Percentiles rank a stretch among this genome's conserved stretches.
Conservation (phyloP, 2,888 invertebrate species). For the Therioaphis trifolii region DNA sequence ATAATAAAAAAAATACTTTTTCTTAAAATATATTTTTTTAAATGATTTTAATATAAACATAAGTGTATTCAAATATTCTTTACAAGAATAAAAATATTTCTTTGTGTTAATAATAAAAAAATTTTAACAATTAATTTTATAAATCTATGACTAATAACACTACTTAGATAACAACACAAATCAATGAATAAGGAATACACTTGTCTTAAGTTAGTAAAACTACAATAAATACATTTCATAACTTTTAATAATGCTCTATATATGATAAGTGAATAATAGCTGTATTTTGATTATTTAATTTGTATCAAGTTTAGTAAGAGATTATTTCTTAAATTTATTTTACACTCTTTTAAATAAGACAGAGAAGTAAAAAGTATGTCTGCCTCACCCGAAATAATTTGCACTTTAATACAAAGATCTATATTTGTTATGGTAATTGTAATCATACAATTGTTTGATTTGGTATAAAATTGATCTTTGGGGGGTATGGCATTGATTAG, state of each 20-base stretch:
- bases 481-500: no score
- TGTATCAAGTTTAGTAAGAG: no score
- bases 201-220: constrained; percentile 1
- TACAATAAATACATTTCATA: constrained; percentile 8
- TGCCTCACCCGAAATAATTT: no score
- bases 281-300: no score
- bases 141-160: constrained; percentile 29
- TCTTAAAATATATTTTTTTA: constrained; percentile 14
- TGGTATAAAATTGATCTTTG: no score
- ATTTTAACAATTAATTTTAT: constrained; percentile 24
- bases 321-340: no score
- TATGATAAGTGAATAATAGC: background rate
- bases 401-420: no score
- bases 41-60: constrained; percentile 48
- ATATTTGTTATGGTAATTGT: no score
- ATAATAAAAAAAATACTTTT: constrained; percentile 48
- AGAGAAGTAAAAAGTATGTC: no score
- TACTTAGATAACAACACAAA: constrained; percentile 46
- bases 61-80: constrained; percentile 33
- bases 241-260: constrained; percentile 25
- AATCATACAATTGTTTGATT: no score
- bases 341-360: no score
- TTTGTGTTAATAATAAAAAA: constrained; percentile 29
- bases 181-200: background rate
- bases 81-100: constrained; percentile 52